These are phyloP conservation scores for Panzeria rudis DNA, from an alignment of 2,888 invertebrate species.

Conservation along the genomic window DNA sequence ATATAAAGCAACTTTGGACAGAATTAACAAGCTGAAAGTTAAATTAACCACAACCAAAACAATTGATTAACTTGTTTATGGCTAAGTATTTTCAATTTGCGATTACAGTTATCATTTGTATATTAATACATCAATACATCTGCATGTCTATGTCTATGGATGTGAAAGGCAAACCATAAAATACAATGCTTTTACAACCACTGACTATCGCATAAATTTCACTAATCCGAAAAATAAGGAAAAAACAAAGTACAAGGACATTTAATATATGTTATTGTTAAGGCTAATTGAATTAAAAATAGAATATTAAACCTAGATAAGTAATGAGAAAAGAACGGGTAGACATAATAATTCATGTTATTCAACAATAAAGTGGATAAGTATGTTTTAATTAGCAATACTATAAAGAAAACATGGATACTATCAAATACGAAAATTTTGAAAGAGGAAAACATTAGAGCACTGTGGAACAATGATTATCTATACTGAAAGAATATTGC, in stretches of 20 bases:
- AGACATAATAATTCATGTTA: not conserved
- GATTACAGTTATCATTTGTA: not conserved
- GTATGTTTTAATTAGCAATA: not conserved
- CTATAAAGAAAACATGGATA: not conserved
- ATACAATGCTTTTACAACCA: not conserved
- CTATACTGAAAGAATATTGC: too few relatives aligned
- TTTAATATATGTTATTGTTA: not conserved
- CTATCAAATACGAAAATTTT: too few relatives aligned
- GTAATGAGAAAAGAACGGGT: not conserved
- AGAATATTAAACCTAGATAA: not conserved
- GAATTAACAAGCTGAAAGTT: not conserved
- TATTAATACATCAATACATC: not conserved
- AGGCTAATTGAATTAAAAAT: not conserved
- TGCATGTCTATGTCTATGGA: not conserved
- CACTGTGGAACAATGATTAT: too few relatives aligned
- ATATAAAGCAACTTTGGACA: not conserved
- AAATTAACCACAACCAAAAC: slow-evolving; percentile 22
- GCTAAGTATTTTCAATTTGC: too few relatives aligned
- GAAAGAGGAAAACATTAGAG: too few relatives aligned
- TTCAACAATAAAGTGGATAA: not conserved
- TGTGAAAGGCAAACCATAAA: slow-evolving; percentile 15
- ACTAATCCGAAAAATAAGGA: not conserved
- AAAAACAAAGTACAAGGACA: not conserved
- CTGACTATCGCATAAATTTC: not conserved
- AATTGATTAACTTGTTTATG: too few relatives aligned